Evolutionary conservation across 2,888 invertebrate species (phyloP).

Genomic region (Meiosimyza decipiens): DNA sequence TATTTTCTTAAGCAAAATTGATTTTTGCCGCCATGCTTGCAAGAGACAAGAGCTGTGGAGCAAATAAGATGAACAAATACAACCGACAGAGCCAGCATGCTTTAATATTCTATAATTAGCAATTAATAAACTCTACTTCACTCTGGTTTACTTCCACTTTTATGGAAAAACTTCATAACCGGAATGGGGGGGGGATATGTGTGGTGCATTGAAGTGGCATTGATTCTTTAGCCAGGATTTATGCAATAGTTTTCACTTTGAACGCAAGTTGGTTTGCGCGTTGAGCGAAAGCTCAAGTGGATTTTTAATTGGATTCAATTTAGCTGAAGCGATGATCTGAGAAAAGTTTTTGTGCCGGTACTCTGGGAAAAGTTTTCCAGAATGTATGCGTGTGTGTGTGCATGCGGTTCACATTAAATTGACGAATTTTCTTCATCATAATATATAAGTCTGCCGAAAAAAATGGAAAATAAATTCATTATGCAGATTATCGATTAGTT

Average conservation of each 20-base stretch:
- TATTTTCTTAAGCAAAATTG: conserved; percentile 13
- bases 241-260: background rate
- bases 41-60: background rate
- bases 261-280: conserved; percentile 9
- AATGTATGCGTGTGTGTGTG: conserved; percentile 3
- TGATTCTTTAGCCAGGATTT: background rate
- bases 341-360: background rate
- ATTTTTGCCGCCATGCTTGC: conserved; percentile 8
- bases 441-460: no score
- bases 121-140: conserved; percentile 12
- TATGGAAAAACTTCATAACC: no score
- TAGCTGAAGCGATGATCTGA: conserved; percentile 25
- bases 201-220: no score
- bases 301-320: conserved; percentile 35
- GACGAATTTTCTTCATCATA: no score
- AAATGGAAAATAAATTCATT: no score
- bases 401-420: no score
- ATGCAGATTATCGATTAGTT: no score
- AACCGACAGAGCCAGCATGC: background rate
- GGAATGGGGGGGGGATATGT: no score
- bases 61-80: background rate
- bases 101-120: conserved; percentile 25
- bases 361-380: background rate
- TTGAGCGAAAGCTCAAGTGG: conserved; percentile 20
- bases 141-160: background rate